Evolutionary conservation across 2,113 vertebrate species (phyloP).

Genomic region (Blennius ocellaris): DNA sequence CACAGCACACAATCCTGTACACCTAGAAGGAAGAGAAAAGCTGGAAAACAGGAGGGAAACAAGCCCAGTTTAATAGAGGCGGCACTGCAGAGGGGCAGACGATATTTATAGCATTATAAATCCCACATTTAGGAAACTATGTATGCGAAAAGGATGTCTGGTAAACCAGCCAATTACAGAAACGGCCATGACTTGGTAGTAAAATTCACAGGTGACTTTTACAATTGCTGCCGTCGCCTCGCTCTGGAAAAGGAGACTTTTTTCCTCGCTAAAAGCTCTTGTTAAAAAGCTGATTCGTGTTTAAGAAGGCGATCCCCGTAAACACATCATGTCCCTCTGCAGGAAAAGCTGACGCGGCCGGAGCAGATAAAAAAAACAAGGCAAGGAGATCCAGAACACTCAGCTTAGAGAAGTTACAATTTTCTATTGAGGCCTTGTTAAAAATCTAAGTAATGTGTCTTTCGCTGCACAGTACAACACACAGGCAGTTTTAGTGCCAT

Average conservation of each 20-base stretch:
- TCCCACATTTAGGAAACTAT: slow-evolving; percentile 17
- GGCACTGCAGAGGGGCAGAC: not conserved
- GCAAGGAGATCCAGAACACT: slow-evolving; percentile 4
- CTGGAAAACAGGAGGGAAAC: slow-evolving; percentile 2
- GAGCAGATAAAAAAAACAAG: not conserved
- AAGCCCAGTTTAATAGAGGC: not conserved
- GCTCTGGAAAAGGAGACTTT: not conserved
- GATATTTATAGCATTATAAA: slow-evolving; percentile 14
- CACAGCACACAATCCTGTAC: not conserved
- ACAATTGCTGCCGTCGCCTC: slow-evolving; percentile 1
- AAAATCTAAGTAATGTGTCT: slow-evolving; percentile 46
- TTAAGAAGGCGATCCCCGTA: slow-evolving; percentile 11
- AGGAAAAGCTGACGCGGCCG: not conserved
- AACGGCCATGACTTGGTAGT: slow-evolving; percentile 13
- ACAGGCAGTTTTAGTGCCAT: slow-evolving; percentile 46
- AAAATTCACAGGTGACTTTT: slow-evolving; percentile 36
- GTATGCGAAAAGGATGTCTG: slow-evolving; percentile 2
- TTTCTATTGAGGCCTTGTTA: slow-evolving; percentile 39
- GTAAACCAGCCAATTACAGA: slow-evolving; percentile 20
- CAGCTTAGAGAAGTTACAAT: slow-evolving; percentile 34
- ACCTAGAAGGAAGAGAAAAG: not conserved
- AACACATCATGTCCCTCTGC: slow-evolving; percentile 4
- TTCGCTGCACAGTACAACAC: slow-evolving; percentile 42
- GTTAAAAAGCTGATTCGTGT: slow-evolving; percentile 25
- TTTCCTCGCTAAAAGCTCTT: not conserved